phyloP scores from a whole-genome alignment of 1,140 invertebrate species.

The Diorhabda carinulata region DNA sequence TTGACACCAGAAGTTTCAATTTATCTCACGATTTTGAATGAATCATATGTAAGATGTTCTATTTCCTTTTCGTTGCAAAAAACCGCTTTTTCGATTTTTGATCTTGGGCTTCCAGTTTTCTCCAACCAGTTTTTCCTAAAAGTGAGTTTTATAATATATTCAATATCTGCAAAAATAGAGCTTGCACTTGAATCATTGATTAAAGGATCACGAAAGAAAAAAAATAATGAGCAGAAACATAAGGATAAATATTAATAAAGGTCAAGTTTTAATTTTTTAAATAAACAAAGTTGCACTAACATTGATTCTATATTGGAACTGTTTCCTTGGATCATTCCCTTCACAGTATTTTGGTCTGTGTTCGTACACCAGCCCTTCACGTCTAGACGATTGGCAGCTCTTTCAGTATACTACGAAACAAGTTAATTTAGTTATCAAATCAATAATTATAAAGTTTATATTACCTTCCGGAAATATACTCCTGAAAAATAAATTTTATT shows the following conservation, averaged over 20 bases:
- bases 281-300: slow-evolving; percentile 47
- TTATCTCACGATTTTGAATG: slow-evolving; percentile 47
- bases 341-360: slow-evolving; percentile 64
- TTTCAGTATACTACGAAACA: slow-evolving; percentile 59
- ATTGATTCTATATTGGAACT: slow-evolving; percentile 60
- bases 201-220: no score
- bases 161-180: no score
- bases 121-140: slow-evolving; percentile 68
- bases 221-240: no score
- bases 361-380: slow-evolving; percentile 78
- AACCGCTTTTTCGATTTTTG: slow-evolving; percentile 61
- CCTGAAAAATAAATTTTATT: slow-evolving; percentile 44
- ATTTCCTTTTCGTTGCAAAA: slow-evolving; percentile 62
- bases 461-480: slow-evolving; percentile 62
- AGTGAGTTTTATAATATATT: background rate
- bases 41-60: slow-evolving; percentile 43
- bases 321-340: slow-evolving; percentile 66
- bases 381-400: slow-evolving; percentile 60
- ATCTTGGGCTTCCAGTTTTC: slow-evolving; percentile 63
- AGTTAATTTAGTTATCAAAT: slow-evolving; percentile 7
- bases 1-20: background rate
- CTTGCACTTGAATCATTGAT: no score
- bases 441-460: slow-evolving; percentile 15
- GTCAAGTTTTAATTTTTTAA: no score
- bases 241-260: no score